Evolutionary conservation across 2,113 vertebrate genomes (phyloP).

Genomic region (Sylvia atricapilla): DNA sequence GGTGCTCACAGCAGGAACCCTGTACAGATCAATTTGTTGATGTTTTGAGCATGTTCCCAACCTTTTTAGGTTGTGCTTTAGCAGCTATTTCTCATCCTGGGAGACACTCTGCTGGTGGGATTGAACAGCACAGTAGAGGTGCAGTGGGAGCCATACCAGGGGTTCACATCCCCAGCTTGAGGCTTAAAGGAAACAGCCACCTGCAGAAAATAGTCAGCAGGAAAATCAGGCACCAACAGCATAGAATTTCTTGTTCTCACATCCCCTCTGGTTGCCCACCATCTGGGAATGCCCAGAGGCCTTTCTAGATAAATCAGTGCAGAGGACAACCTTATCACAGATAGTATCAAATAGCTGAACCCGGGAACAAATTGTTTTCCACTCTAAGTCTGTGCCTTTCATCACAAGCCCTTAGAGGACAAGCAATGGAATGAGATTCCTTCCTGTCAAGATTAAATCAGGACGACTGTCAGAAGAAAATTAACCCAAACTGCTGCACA

Average conservation of each 20-base stretch:
- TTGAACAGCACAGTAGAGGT: not conserved
- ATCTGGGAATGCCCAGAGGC: not conserved
- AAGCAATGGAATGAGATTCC: not conserved
- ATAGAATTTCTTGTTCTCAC: not conserved
- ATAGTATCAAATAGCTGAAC: not conserved
- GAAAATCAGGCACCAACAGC: not conserved
- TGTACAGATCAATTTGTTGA: not conserved
- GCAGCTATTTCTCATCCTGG: conserved; percentile 12
- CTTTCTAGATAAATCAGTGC: not conserved
- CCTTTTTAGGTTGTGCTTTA: not conserved
- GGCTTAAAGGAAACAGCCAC: not conserved
- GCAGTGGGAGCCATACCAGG: not conserved
- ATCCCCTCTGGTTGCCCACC: accelerated
- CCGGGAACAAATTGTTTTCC: not conserved
- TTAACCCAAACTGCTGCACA: not conserved
- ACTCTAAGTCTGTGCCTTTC: not conserved
- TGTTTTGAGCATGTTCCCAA: not conserved
- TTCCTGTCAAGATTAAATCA: not conserved
- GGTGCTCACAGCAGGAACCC: not conserved
- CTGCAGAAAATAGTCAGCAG: not conserved
- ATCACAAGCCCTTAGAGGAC: not conserved
- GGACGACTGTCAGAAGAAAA: not conserved
- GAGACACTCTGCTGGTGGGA: conserved; percentile 49
- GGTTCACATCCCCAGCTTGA: not conserved
- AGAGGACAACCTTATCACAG: not conserved